Evolutionary conservation across 2,888 invertebrate genomes (phyloP), one percentile per base, ranked within the genome.

Genomic region (Drosophila subsilvestris): DNA sequence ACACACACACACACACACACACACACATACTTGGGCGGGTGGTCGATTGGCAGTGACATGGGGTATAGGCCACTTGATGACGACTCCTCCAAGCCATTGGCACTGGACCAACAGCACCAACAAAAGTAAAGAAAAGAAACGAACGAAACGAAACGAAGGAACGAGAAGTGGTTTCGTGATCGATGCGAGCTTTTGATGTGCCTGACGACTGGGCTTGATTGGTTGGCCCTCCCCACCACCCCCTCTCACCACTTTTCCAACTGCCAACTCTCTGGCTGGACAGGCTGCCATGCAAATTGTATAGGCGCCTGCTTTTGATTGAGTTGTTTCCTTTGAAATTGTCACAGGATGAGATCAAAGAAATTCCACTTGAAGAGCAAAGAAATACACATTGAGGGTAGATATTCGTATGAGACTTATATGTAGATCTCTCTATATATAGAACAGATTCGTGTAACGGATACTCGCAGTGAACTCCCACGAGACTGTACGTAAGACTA

Each of bases 141-240:
- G 5, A 18, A 10, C 5, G 6, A 14, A 12, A 4, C 7, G 7
- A 5, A 10, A 32, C 37, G 7, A 37, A 37, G 14, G 7, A 37
- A 14, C n/a, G n/a, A 6, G 49, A 50, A 66, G 78, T 57, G 67
- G 61, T 57, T 83, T 74, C 71, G 87, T 87, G 83, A 84, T 84
- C 83, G 86, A 84, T 84, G 82, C 78, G 79, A 68, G 74, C 79
- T 37, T 37, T 37, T 79, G 79, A 78, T 78, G 81, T 74, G 74
- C 66, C 76, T 70, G 67, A 72, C 74, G 80, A 78, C 63, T 65
- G 61, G 25, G 25, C 55, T 53, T 55, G 37, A 44, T 56, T 74
- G 57, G 57, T 47, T 14, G 6, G 20, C 43, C 18, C 6, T 3
- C n/a, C 14, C n/a, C 18, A 10, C 14, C 12, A 1, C 29, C 6